These are phyloP conservation scores for Lophochroa leadbeateri DNA, from an alignment of 2,113 vertebrate species.

Conservation along the genomic window DNA sequence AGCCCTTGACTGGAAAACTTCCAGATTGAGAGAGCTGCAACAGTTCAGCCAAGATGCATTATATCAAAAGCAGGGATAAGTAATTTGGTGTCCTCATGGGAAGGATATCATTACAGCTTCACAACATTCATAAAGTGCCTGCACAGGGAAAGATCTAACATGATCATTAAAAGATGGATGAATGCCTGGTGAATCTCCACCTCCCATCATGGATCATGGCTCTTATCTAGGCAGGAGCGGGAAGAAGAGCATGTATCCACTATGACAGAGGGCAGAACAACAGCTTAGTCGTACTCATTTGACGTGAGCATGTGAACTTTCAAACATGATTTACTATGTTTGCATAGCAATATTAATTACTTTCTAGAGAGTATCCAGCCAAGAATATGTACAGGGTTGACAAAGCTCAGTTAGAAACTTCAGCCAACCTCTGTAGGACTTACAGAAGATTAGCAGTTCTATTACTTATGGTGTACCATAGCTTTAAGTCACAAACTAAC, in stretches of 20 bases:
- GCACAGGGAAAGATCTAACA: neutral
- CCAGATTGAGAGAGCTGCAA: neutral
- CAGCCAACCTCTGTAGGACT: neutral
- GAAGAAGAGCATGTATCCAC: neutral
- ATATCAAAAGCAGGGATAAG: conserved; percentile 4
- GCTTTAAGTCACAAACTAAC: neutral
- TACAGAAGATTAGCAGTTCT: neutral
- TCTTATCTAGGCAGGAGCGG: neutral
- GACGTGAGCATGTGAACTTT: neutral
- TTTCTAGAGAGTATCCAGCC: neutral
- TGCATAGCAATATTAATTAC: neutral
- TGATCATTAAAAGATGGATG: neutral
- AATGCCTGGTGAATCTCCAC: neutral
- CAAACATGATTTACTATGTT: neutral
- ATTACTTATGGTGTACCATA: neutral
- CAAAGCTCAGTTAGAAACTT: neutral
- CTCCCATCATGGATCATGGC: neutral
- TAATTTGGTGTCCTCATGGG: neutral
- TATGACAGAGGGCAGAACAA: neutral
- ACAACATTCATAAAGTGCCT: neutral
- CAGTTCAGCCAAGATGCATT: conserved; percentile 7
- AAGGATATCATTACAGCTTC: neutral
- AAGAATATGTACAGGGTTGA: neutral
- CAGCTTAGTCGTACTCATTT: neutral
- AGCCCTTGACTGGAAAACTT: conserved; percentile 33